Conservation (phyloP, 2,888 invertebrate species). For the Bellardia bayeri region DNA sequence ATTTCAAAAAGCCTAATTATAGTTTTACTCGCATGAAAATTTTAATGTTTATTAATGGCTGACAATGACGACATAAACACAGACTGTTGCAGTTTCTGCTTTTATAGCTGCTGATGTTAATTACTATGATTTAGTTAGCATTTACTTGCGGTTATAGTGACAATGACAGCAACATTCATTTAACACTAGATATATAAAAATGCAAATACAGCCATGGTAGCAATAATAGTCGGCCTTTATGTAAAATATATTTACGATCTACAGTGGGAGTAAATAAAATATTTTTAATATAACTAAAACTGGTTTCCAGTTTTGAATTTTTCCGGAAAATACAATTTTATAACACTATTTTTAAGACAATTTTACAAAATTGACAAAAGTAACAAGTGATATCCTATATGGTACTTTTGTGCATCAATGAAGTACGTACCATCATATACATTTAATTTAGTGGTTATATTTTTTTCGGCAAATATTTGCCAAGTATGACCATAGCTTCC, state of each 20-base stretch:
- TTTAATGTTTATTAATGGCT: background rate
- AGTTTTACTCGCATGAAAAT: background rate
- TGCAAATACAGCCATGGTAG: background rate
- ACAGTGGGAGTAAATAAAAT: background rate
- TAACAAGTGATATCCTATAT: too few relatives aligned
- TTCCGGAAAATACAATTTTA: too few relatives aligned
- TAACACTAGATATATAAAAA: background rate
- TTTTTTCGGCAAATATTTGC: too few relatives aligned
- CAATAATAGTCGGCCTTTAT: background rate
- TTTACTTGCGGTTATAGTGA: conserved; percentile 40
- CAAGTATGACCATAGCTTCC: too few relatives aligned
- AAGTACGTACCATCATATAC: too few relatives aligned
- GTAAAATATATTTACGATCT: background rate
- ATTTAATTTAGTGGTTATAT: too few relatives aligned
- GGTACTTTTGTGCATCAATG: too few relatives aligned
- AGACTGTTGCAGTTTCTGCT: background rate
- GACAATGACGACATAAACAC: background rate
- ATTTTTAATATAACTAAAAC: background rate
- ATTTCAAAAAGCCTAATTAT: background rate
- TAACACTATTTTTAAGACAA: too few relatives aligned
- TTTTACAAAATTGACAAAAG: too few relatives aligned
- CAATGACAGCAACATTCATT: conserved; percentile 59
- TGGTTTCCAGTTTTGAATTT: too few relatives aligned
- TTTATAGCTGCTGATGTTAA: background rate
- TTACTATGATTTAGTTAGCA: conserved; percentile 23